A percentile compares a stretch with the other conserved stretches of the same genome.
phyloP scores from a whole-genome alignment of 1,140 invertebrate genomes.

The Bombus superbus region DNA sequence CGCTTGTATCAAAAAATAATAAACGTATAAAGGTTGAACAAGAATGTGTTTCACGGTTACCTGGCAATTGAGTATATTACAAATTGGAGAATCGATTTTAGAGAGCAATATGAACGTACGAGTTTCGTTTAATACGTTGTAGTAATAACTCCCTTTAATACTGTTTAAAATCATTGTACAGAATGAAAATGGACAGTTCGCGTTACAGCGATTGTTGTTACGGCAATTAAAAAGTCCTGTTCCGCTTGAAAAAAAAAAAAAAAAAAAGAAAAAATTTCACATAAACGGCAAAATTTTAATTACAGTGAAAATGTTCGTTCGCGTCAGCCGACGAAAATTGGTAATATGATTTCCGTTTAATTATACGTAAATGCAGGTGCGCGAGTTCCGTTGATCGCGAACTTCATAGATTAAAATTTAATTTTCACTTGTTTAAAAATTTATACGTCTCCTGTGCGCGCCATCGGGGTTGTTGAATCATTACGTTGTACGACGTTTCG shows the following conservation, averaged over 20 bases:
- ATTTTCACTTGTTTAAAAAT: neutral
- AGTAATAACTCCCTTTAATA: no score
- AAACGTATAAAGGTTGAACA: neutral
- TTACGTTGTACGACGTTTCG: neutral
- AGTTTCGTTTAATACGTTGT: neutral
- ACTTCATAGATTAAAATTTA: slow-evolving; percentile 15
- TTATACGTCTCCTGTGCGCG: neutral
- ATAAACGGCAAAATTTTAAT: neutral
- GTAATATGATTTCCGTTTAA: neutral
- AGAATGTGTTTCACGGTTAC: neutral
- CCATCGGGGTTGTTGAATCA: neutral
- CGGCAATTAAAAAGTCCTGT: neutral
- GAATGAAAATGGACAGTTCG: neutral
- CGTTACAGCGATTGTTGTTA: neutral
- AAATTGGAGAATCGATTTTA: neutral
- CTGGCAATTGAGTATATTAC: neutral
- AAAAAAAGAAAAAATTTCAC: neutral
- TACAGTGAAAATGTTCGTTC: neutral
- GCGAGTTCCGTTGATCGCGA: neutral
- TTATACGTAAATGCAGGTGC: neutral
- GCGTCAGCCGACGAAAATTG: neutral
- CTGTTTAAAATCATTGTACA: no score
- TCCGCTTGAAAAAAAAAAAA: neutral
- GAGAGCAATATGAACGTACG: neutral
- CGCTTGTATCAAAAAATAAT: neutral